Conservation (phyloP, 2,888 invertebrate species). For the Dioctria rufipes region DNA sequence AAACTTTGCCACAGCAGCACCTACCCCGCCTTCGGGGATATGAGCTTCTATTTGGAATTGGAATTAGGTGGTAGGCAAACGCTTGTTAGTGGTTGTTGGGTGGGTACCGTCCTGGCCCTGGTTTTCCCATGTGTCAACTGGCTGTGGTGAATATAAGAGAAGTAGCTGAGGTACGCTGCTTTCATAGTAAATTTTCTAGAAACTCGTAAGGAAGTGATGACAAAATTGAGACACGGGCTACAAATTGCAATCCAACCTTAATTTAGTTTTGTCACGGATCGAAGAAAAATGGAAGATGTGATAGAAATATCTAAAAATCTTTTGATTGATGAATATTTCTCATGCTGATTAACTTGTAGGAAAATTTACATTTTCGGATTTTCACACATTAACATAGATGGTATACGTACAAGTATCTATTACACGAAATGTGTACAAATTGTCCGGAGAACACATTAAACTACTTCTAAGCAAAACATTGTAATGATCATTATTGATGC, state of each 20-base stretch:
- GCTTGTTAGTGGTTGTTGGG: conserved; percentile 41
- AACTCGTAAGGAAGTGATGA: conserved; percentile 52
- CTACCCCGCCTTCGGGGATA: conserved; percentile 37
- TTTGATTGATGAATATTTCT: conserved; percentile 51
- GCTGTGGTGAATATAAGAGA: background rate
- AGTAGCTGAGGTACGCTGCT: conserved; percentile 26
- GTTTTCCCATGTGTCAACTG: conserved; percentile 51
- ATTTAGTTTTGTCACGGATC: conserved; percentile 55
- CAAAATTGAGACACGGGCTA: conserved; percentile 52
- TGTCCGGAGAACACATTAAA: no score
- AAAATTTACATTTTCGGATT: conserved; percentile 45
- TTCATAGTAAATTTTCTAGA: conserved; percentile 50
- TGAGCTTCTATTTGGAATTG: conserved; percentile 40
- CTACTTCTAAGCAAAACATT: no score
- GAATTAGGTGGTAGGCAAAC: conserved; percentile 41
- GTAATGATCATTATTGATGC: no score
- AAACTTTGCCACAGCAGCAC: conserved; percentile 47
- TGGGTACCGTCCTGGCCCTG: conserved; percentile 41
- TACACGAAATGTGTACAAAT: no score
- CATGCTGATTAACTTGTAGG: conserved; percentile 46
- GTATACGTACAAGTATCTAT: background rate
- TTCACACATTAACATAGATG: background rate
- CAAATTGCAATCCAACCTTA: conserved; percentile 53
- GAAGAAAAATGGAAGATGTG: conserved; percentile 41
- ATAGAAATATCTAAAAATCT: conserved; percentile 25